Conservation (phyloP, 2,113 vertebrate genomes). For the Papio anubis region DNA sequence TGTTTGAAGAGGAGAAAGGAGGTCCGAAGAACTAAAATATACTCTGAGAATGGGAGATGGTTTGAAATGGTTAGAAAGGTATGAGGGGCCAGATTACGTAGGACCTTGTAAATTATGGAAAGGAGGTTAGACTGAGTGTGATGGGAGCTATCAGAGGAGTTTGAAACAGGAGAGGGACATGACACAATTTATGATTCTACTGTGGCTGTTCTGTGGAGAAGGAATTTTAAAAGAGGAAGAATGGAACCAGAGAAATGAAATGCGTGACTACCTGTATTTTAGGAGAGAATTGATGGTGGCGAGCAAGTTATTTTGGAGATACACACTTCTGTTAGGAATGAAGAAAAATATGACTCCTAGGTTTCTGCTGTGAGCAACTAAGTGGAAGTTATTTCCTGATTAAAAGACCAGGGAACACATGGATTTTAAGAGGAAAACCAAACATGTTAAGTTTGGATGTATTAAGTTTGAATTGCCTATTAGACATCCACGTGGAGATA, state of each 20-base stretch:
- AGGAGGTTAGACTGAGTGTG: neutral
- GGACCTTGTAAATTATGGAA: neutral
- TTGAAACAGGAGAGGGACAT: neutral
- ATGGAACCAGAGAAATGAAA: neutral
- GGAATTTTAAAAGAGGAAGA: neutral
- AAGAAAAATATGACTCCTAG: neutral
- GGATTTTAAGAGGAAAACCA: slow-evolving; percentile 31
- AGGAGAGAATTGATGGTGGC: neutral
- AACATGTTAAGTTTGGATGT: neutral
- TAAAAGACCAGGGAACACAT: neutral
- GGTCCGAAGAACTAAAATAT: neutral
- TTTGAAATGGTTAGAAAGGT: neutral
- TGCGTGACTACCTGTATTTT: neutral
- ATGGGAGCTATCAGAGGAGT: neutral
- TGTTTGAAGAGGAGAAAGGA: neutral
- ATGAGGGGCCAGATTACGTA: neutral
- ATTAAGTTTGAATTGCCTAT: neutral
- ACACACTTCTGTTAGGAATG: neutral
- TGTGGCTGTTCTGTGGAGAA: neutral
- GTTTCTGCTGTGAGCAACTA: slow-evolving; percentile 31
- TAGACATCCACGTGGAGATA: neutral
- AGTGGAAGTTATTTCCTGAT: slow-evolving; percentile 13
- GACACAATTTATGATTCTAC: neutral
- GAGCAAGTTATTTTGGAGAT: slow-evolving; percentile 22
- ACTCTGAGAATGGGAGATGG: neutral